A percentile compares a stretch with the other conserved stretches of the same genome.
phyloP scores from a whole-genome alignment of 2,888 invertebrate genomes.

The Spatulosminthurus flaviceps region DNA sequence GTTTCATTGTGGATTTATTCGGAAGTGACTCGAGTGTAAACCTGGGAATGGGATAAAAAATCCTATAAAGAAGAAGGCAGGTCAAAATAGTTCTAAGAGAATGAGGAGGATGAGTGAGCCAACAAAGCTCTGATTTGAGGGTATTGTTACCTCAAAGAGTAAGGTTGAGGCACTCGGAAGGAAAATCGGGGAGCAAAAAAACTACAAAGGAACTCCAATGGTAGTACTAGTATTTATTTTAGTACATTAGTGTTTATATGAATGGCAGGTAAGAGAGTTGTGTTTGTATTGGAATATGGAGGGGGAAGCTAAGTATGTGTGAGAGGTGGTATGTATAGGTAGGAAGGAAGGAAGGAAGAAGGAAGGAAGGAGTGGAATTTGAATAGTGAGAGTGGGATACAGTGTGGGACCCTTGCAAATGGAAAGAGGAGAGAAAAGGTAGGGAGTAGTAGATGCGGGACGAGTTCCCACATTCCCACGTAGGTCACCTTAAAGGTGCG shows the following conservation, averaged over 20 bases:
- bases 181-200: background rate
- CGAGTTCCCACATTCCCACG: conserved; percentile 46
- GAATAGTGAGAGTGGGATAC: background rate
- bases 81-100: background rate
- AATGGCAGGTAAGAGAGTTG: background rate
- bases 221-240: background rate
- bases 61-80: background rate
- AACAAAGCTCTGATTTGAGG: conserved; percentile 2
- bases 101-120: background rate
- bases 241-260: too few relatives aligned
- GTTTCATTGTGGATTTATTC: conserved; percentile 3
- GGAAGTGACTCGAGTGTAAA: conserved; percentile 19
- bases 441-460: conserved; percentile 35
- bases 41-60: conserved; percentile 9
- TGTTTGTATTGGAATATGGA: background rate
- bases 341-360: conserved; percentile 33
- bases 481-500: conserved; percentile 44
- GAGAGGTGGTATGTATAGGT: conserved; percentile 12
- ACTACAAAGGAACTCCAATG: background rate
- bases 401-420: background rate
- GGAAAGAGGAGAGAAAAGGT: background rate
- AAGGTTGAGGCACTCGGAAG: background rate
- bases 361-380: conserved; percentile 14
- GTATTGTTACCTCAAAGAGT: too few relatives aligned
- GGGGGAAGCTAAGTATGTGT: background rate